These are phyloP conservation scores for Apotomis betuletana DNA, from an alignment of 2,888 invertebrate genomes.

Conservation along the genomic window DNA sequence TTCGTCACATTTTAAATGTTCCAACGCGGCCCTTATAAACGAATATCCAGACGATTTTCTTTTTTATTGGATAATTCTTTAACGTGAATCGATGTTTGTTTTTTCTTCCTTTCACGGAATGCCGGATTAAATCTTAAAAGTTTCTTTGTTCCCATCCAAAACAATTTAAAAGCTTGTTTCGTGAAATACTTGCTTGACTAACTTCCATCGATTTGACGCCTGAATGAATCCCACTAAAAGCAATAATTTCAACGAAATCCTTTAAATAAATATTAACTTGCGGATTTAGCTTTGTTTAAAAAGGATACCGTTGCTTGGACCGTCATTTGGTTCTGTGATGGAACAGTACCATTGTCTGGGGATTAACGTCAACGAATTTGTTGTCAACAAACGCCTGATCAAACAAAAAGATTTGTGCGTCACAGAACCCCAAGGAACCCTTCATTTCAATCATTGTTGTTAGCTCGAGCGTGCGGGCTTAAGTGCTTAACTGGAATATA, in stretches of 20 bases:
- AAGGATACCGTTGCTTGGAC: slow-evolving; percentile 65
- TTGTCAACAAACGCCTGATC: slow-evolving; percentile 81
- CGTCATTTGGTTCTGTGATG: slow-evolving; percentile 66
- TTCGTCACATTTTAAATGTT: slow-evolving; percentile 56
- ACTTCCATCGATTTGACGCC: slow-evolving; percentile 49
- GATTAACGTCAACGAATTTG: slow-evolving; percentile 82
- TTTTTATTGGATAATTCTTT: slow-evolving; percentile 52
- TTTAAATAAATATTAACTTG: slow-evolving; percentile 71
- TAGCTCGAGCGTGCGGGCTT: slow-evolving; percentile 63
- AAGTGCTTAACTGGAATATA: slow-evolving; percentile 61
- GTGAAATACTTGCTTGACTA: slow-evolving; percentile 37
- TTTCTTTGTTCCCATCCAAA: slow-evolving; percentile 37
- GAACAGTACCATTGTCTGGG: slow-evolving; percentile 77
- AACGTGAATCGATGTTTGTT: slow-evolving; percentile 38
- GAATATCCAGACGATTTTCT: slow-evolving; percentile 54
- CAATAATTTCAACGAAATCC: slow-evolving; percentile 62
- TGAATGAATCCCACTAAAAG: slow-evolving; percentile 55
- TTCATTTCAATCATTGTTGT: slow-evolving; percentile 66
- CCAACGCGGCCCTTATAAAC: slow-evolving; percentile 52
- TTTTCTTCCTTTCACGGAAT: slow-evolving; percentile 22
- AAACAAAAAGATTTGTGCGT: slow-evolving; percentile 78
- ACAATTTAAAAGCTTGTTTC: slow-evolving; percentile 41
- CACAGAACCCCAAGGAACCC: slow-evolving; percentile 65
- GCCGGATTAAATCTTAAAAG: slow-evolving; percentile 37
- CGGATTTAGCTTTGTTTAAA: slow-evolving; percentile 66